Base-by-base conservation (phyloP, 1,140 invertebrate species). In the Charaxes varanes region DNA sequence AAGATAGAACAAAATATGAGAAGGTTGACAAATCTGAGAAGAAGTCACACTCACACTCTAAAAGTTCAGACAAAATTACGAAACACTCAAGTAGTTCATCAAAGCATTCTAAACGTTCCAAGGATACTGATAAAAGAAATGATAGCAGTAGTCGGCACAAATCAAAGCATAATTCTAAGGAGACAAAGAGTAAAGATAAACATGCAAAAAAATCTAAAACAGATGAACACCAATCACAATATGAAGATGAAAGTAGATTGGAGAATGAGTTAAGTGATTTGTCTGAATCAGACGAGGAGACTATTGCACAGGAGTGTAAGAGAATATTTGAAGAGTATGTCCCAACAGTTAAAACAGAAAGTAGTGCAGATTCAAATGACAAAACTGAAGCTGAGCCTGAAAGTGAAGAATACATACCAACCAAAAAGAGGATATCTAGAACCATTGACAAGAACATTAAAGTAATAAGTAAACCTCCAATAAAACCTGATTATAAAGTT, bases 291-390 rank as follows among this genome's bases (percentile, higher is more conserved):
- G 84, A 85, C 66, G 81, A 84, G 55, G 82, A 85, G 40, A 48
- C 54, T 27, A 81, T 84, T 45, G 71, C 66, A 19, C 50, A 78
- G 43, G 73, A 85, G 60, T 85, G 84, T 60, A 74, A 82, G 45
- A 82, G 62, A 59, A 85, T 85, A 52, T 85, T 85, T 80, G 82
- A 85, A 56, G 84, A 85, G 51, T 85, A 85, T 76, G 70, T 84
- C 18, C 84, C 80, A 10, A 47, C 44, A 18, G 46, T 49, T 49
- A 78, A 72, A 58, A 13, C 42, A 37, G 58, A 68, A 48, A 35
- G 43, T 43, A 32, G n/a, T 36, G 51, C 53, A 7, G 62, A 71
- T 47, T 34, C 57, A 16, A 32, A 32, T 37, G 32, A 35, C 5
- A 50, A 54, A 45, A 40, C 51, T 50, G 36, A 69, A 45, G 46